These are phyloP conservation scores for Chondrosia reniformis DNA, from an alignment of 37 sponge, comb jelly and placozoan species.

Conservation along the genomic window DNA sequence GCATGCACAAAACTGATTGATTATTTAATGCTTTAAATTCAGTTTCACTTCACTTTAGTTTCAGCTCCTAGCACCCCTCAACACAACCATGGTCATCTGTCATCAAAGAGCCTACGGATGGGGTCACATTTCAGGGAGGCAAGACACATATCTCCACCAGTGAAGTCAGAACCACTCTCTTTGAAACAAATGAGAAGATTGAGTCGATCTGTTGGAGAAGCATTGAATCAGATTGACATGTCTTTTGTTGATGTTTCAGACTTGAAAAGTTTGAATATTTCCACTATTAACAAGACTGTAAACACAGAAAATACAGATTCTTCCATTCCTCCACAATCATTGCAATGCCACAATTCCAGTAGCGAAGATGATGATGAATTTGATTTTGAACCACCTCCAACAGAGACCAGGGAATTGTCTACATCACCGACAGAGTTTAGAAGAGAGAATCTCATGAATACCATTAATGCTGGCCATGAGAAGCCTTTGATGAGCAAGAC, in stretches of 20 bases:
- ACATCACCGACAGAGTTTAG: neutral
- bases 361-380: neutral
- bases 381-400: neutral
- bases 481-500: neutral
- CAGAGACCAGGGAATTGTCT: slow-evolving; percentile 1
- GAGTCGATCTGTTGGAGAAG: slow-evolving; percentile 11
- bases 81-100: slow-evolving; percentile 2
- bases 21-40: no score
- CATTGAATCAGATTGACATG: neutral
- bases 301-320: neutral
- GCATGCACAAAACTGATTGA: no score
- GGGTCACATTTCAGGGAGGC: no score
- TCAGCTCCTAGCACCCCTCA: no score
- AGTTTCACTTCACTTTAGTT: no score
- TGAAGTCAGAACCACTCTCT: no score
- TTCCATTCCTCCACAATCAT: neutral
- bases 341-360: neutral
- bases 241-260: no score
- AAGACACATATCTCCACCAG: no score
- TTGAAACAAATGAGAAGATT: slow-evolving; percentile 4
- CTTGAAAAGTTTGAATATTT: no score
- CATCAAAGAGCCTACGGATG: neutral
- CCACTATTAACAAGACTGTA: neutral
- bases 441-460: neutral
- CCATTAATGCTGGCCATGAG: neutral